Evolutionary conservation across 2,113 vertebrate genomes (phyloP), one percentile per base, ranked within the genome.

Genomic region (Thinocorus orbignyianus): DNA sequence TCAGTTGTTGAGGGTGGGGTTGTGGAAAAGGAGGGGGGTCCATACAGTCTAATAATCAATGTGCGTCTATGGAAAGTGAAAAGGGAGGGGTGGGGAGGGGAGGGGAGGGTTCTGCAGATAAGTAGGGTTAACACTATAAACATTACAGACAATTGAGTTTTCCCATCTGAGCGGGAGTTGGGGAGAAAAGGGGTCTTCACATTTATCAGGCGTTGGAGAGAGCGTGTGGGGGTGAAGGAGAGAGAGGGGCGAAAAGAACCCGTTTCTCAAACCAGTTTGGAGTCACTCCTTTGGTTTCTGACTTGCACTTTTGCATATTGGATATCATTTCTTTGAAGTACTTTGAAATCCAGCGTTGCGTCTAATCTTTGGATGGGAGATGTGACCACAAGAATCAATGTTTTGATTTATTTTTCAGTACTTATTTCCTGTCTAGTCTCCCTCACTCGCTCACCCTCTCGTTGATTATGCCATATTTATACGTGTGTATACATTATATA

Each of bases 391-490:
- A 79, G 88, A 95, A 97, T 94, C 96, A 93, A 86, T 97, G 97
- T 97, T 97, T 91, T 97, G 94, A 95, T 95, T 97, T 97, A 95
- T 95, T 96, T 90, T 95, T 82, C 92, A 87, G 58, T 93, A 90
- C 96, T 97, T 96, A 87, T 95, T 95, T 97, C 86, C 93, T 90
- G 78, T 52, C 94, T 92, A 52, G 92, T 91, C 90, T 92, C 77
- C 61, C 42, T 95, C 54, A 1, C 86, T 55, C 73, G 5, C 37
- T 73, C 74, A 7, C 84, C 83, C 65, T 72, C 83, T 69, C 77
- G 3, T 77, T 78, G 83, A 69, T 81, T 72, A n/a, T 79, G 62
- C 73, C 81, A 12, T 91, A 96, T 89, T 96, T 92, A 91, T 93
- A 72, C 44, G 55, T 8, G 60, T 54, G 88, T 94, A 85, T 86